Percentiles rank a stretch among this genome's conserved stretches.
These are phyloP conservation scores for Monarcha castaneiventris DNA, from an alignment of 2,113 vertebrate genomes.

Conservation along the genomic window DNA sequence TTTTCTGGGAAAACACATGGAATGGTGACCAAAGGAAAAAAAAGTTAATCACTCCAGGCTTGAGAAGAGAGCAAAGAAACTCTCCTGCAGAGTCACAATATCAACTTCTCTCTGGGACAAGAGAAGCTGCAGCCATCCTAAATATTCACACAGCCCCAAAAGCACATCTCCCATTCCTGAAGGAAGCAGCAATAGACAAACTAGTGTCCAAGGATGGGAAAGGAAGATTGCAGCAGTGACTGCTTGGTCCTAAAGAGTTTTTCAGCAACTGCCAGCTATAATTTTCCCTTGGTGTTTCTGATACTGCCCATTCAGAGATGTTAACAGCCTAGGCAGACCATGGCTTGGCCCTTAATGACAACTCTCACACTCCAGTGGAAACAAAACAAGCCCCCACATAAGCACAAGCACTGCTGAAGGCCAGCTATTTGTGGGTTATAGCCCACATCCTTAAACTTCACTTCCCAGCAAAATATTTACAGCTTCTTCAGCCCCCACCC, in stretches of 20 bases:
- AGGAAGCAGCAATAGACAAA: background rate
- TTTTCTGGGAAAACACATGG: background rate
- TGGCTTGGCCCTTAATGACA: background rate
- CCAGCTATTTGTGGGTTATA: background rate
- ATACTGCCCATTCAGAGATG: background rate
- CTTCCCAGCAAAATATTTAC: background rate
- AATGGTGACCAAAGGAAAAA: background rate
- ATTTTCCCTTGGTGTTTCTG: background rate
- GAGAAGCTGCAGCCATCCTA: background rate
- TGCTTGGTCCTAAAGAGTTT: background rate
- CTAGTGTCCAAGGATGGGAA: background rate
- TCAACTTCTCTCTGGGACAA: background rate
- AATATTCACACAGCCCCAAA: background rate
- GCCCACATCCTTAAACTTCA: background rate
- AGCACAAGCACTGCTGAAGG: background rate
- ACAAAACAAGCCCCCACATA: background rate
- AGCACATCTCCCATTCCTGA: background rate
- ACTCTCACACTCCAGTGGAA: background rate
- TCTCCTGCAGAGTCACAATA: background rate
- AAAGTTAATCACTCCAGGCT: background rate
- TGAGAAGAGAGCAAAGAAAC: background rate
- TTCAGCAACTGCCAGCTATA: background rate
- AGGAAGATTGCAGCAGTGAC: background rate
- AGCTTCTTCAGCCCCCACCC: background rate
- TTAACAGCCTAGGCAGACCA: background rate